Conservation (phyloP, 2,888 invertebrate species). For the Microctonus hyperodae region DNA sequence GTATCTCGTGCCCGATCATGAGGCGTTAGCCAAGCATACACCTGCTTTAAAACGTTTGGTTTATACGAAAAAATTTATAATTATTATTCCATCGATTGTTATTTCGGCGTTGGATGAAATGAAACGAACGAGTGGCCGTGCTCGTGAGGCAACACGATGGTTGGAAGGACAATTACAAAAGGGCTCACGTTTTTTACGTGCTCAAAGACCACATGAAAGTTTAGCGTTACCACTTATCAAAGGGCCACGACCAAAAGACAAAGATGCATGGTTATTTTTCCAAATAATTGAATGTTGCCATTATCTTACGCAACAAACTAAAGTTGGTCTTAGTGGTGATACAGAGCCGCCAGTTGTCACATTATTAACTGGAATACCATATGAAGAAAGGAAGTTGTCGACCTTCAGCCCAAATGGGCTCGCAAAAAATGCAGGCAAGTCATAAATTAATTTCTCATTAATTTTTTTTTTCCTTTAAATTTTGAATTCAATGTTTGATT, state of each 20-base stretch:
- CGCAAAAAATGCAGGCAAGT: slow-evolving; percentile 72
- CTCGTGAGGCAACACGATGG: slow-evolving; percentile 93
- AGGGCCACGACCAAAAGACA: slow-evolving; percentile 80
- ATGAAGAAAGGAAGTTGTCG: slow-evolving; percentile 67
- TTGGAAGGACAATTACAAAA: slow-evolving; percentile 85
- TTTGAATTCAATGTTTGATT: slow-evolving; percentile 1
- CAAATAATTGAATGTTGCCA: slow-evolving; percentile 87
- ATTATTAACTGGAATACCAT: slow-evolving; percentile 73
- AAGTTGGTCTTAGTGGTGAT: slow-evolving; percentile 54
- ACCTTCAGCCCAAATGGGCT: slow-evolving; percentile 78
- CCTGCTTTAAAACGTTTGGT: slow-evolving; percentile 83
- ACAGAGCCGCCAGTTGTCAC: slow-evolving; percentile 73
- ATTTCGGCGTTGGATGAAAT: slow-evolving; percentile 87
- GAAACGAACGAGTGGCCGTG: slow-evolving; percentile 83
- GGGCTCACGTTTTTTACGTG: slow-evolving; percentile 86
- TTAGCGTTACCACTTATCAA: slow-evolving; percentile 76
- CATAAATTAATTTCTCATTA: slow-evolving; percentile 17
- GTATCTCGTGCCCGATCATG: slow-evolving; percentile 87
- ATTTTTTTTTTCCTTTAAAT: slow-evolving; percentile 6
- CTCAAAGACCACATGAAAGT: slow-evolving; percentile 85
- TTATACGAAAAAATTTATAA: slow-evolving; percentile 82
- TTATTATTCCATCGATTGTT: slow-evolving; percentile 87
- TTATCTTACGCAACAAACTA: slow-evolving; percentile 70
- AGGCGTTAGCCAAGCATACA: slow-evolving; percentile 79
- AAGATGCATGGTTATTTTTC: slow-evolving; percentile 75